Base-by-base conservation (phyloP, 2,113 vertebrate genomes). In the Callithrix jacchus region DNA sequence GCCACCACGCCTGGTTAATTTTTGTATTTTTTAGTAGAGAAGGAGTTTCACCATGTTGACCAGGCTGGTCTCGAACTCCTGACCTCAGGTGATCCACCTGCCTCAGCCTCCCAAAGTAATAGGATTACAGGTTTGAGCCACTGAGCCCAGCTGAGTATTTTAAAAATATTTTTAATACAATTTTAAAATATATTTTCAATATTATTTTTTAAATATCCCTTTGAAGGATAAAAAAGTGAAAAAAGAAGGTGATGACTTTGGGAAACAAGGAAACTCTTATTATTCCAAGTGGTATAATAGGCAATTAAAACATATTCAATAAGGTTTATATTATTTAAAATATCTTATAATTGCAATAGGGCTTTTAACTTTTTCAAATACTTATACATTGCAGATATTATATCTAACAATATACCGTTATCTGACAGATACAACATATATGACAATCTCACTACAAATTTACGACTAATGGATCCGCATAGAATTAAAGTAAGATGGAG, bases 251-350 rank as follows among this genome's bases (percentile, higher is more conserved):
- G 54, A 81, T 70, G n/a, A 45, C 64, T 93, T 86, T 96, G 17
- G 42, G 68, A 66, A 70, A 82, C 61, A 77, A 96, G n/a, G 83
- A 95, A 71, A 17, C 40, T 81, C 25, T 37, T 66, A 58, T 89
- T 82, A 70, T 93, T 61, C 45, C n/a, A 87, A 93, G 35, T 14
- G 6, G n/a, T 64, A 2, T 21, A 47, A 76, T 37, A 81, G n/a
- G n/a, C 40, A 56, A 42, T 82, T 85, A 95, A 80, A 49, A 80
- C 47, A 87, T 76, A 61, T 21, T 54, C 30, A 47, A 8, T 71
- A 87, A 83, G 52, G 16, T 87, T 91, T 95, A 86, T 87, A 68
- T 92, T 64, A 40, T 47, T 93, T 47, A n/a, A 89, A 95, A 82
- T 70, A 18, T 58, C 66, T 81, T 89, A 52, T 68, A 58, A 42